A percentile compares a stretch with the other conserved stretches of the same genome.
These are phyloP conservation scores for Rotaria macrura DNA, from an alignment of 2,888 invertebrate species.

Conservation along the genomic window DNA sequence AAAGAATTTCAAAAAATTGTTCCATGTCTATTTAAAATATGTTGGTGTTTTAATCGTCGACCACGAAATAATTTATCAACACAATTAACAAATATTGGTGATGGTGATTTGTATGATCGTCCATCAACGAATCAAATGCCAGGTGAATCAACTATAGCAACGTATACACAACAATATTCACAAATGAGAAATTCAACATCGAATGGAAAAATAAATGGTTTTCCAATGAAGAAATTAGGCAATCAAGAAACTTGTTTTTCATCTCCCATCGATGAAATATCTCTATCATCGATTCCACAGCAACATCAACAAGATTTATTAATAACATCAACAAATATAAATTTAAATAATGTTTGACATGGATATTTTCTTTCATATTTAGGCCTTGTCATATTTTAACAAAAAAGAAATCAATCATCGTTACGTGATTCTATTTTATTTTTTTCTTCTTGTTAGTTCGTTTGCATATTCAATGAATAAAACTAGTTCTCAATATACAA, in stretches of 20 bases:
- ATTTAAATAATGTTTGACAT: not conserved
- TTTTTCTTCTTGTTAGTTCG: not conserved
- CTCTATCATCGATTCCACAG: not conserved
- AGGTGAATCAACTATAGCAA: not conserved
- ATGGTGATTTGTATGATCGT: not conserved
- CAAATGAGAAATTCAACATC: not conserved
- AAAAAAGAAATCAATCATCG: not conserved
- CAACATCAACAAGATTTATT: not conserved
- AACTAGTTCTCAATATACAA: not conserved
- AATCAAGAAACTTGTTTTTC: not conserved
- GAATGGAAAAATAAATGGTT: not conserved
- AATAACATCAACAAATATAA: not conserved
- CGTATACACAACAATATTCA: not conserved
- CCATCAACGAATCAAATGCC: slow-evolving; percentile 18
- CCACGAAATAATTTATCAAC: not conserved
- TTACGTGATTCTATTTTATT: not conserved
- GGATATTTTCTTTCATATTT: not conserved
- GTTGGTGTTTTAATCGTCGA: not conserved
- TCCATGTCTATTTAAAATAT: slow-evolving; percentile 37
- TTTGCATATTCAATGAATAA: not conserved
- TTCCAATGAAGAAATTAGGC: not conserved
- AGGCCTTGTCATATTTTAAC: not conserved
- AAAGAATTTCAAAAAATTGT: slow-evolving; percentile 64
- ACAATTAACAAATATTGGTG: not conserved
- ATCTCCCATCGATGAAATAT: not conserved